Base-by-base conservation (phyloP, 1,140 invertebrate genomes). In the Liolophura sinensis region DNA sequence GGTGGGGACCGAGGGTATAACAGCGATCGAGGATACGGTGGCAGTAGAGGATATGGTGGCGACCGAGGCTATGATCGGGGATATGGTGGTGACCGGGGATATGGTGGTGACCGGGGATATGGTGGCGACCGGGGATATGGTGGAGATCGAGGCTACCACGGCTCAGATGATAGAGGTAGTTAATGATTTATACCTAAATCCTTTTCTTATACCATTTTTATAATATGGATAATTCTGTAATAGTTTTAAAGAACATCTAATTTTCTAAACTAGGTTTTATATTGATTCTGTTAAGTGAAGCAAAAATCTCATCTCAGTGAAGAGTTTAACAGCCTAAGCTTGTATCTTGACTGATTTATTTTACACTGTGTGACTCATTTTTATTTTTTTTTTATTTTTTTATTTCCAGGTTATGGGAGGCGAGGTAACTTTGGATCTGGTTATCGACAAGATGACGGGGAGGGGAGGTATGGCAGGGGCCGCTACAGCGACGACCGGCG, bases 1-100 rank as follows among this genome's bases (percentile, higher is more conserved):
- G 63, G 84, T 67, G 81, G 83, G 66, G 84, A 84, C 59, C 73
- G 77, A 62, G 68, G 80, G 25, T 83, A 85, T 31, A 76, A 67
- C 46, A 48, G 73, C 27, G 68, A 72, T 55, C 52, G 69, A 14
- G 62, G 61, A 27, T 54, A 65, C 25, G 60, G 65, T 52, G 64
- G 61, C 61, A 62, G 69, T 18, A 27, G 62, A 22, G 71, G 70
- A 52, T 67, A 68, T 65, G 76, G 73, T 65, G 82, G 84, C 65
- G 85, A 85, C 60, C 76, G 79, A 67, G 70, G 82, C 24, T 83
- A 84, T 40, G 77, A 78, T 47, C 64, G n/a, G 9, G 14, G 69
- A 50, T 59, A 51, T 24, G 70, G 66, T 16, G 57, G 55, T 24
- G 66, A 69, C 51, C 56, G 60, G 49, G 64, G 66, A 52, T 27